These are phyloP conservation scores for Apotomis turbidana DNA, from an alignment of 2,888 invertebrate species.

Conservation along the genomic window DNA sequence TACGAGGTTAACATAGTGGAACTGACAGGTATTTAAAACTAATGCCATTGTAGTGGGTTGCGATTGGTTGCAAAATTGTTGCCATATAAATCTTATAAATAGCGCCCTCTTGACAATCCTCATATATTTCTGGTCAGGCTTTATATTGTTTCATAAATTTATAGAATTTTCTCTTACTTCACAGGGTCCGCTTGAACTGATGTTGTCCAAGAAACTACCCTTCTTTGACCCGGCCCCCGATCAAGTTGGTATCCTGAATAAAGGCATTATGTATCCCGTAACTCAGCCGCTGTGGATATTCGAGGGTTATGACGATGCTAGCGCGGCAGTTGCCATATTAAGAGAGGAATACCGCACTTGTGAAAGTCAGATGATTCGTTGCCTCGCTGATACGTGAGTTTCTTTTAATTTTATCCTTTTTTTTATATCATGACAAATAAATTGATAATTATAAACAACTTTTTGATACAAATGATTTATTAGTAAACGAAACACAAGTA, in stretches of 20 bases:
- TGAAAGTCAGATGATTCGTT: background rate
- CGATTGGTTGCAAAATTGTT: too few species aligned
- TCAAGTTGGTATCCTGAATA: background rate
- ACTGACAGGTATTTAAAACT: too few species aligned
- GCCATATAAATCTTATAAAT: too few species aligned
- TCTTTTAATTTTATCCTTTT: background rate
- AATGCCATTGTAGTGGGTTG: too few species aligned
- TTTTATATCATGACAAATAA: too few species aligned
- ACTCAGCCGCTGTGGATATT: slow-evolving; percentile 3
- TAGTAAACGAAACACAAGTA: too few species aligned
- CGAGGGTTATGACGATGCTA: background rate
- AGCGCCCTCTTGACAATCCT: too few species aligned
- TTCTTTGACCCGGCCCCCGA: background rate
- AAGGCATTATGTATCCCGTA: background rate
- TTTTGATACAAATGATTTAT: too few species aligned
- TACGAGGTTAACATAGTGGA: too few species aligned
- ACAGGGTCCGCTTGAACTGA: background rate
- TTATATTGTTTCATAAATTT: too few species aligned
- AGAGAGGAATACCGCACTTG: background rate
- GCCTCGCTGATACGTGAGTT: slow-evolving; percentile 4
- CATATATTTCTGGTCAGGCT: too few species aligned
- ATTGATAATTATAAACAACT: too few species aligned
- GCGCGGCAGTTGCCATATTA: background rate
- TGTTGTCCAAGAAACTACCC: background rate
- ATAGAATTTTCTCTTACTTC: background rate